Percentiles rank a stretch among this genome's conserved stretches.
phyloP scores from a whole-genome alignment of 2,797 vertebrate genomes.

The Hapalemur alaotrensis region DNA sequence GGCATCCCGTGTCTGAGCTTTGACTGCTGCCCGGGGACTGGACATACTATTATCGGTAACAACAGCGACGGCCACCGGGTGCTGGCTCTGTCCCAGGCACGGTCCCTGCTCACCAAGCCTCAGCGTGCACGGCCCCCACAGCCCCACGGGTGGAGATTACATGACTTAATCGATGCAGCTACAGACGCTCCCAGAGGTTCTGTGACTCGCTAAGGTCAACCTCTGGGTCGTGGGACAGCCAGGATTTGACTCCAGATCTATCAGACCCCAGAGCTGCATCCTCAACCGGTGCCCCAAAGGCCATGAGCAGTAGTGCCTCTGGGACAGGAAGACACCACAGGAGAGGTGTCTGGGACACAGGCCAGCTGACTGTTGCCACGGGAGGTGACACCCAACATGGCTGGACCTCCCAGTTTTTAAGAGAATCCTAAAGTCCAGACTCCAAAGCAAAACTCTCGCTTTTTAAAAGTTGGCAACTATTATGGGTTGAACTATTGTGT shows the following conservation, averaged over 20 bases:
- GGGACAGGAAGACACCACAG: background rate
- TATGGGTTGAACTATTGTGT: no score
- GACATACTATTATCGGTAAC: accelerated
- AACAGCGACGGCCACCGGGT: accelerated
- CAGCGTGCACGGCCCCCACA: accelerated
- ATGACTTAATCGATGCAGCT: accelerated
- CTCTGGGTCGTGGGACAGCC: accelerated
- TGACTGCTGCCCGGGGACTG: accelerated
- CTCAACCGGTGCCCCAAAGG: accelerated
- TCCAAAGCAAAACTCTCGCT: background rate
- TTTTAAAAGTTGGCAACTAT: background rate
- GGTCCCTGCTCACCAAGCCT: accelerated
- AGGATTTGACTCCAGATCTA: background rate
- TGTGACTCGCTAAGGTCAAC: accelerated
- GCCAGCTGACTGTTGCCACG: background rate
- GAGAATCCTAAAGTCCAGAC: background rate
- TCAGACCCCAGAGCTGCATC: background rate
- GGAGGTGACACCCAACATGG: accelerated
- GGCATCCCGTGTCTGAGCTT: accelerated
- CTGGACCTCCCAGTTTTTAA: no score
- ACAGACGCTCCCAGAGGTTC: accelerated
- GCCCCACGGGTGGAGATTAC: accelerated
- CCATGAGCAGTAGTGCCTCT: accelerated
- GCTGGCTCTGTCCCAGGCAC: accelerated
- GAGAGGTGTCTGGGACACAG: accelerated